phyloP scores from a whole-genome alignment of 2,113 vertebrate species.

The Pterocles burchelli region DNA sequence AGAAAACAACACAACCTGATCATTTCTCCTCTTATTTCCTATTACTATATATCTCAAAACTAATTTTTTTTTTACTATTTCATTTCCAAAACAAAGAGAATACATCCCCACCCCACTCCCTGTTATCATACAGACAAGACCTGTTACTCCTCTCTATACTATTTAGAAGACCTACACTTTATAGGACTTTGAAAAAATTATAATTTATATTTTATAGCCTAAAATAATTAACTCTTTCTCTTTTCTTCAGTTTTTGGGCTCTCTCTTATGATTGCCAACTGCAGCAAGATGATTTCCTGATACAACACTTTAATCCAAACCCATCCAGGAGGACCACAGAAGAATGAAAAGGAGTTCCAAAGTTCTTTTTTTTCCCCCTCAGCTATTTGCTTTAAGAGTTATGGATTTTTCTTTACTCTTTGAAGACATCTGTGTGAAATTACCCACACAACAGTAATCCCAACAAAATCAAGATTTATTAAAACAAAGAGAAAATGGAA shows the following conservation, averaged over 20 bases:
- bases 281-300: background rate
- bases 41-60: background rate
- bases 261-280: background rate
- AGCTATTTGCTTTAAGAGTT: conserved; percentile 34
- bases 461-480: conserved; percentile 49
- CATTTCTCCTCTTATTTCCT: background rate
- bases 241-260: background rate
- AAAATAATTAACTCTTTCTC: background rate
- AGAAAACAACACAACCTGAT: background rate
- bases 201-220: background rate
- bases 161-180: background rate
- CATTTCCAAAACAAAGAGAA: background rate
- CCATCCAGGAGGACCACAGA: background rate
- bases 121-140: background rate
- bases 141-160: background rate
- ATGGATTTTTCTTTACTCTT: conserved; percentile 52
- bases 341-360: conserved; percentile 34
- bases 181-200: background rate
- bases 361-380: background rate
- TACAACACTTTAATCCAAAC: background rate
- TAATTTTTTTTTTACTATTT: background rate
- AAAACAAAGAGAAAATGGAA: conserved; percentile 55
- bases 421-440: conserved; percentile 62
- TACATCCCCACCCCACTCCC: background rate
- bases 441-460: conserved; percentile 43